Percentiles rank a stretch among this genome's conserved stretches.
Conservation (phyloP, 92 coral and sea anemone genomes). For the Parazoanthus swiftii region DNA sequence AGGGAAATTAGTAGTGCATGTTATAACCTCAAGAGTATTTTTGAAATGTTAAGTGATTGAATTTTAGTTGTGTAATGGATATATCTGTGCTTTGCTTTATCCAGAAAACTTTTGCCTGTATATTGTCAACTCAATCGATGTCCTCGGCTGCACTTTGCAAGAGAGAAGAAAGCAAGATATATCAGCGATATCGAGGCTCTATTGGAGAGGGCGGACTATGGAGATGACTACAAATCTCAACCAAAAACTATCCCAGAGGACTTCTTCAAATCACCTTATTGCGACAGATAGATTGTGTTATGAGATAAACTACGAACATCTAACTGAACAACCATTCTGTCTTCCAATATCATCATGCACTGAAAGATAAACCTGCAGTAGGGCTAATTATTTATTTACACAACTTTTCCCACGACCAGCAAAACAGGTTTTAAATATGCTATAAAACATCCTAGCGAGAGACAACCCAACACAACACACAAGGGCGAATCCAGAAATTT, state of each 20-base stretch:
- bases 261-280: slow-evolving; percentile 36
- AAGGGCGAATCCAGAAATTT: too few species aligned
- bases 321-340: too few species aligned
- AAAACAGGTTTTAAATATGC: too few species aligned
- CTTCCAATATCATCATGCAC: too few species aligned
- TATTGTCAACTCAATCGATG: slow-evolving; percentile 57
- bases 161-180: slow-evolving; percentile 62
- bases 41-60: too few species aligned
- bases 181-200: slow-evolving; percentile 51
- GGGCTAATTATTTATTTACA: too few species aligned
- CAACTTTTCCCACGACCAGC: too few species aligned
- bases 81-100: background rate
- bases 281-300: background rate
- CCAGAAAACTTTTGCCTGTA: slow-evolving; percentile 67
- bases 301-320: background rate
- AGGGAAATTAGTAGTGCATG: too few species aligned
- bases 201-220: slow-evolving; percentile 46
- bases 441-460: too few species aligned
- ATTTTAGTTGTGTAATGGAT: background rate
- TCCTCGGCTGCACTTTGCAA: slow-evolving; percentile 64
- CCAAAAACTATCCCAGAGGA: slow-evolving; percentile 2
- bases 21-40: too few species aligned
- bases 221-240: slow-evolving; percentile 25
- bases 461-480: too few species aligned
- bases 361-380: too few species aligned